A percentile compares a stretch with the other conserved stretches of the same genome.
Conservation (phyloP, 2,888 invertebrate genomes). For the Xestobium rufovillosum region DNA sequence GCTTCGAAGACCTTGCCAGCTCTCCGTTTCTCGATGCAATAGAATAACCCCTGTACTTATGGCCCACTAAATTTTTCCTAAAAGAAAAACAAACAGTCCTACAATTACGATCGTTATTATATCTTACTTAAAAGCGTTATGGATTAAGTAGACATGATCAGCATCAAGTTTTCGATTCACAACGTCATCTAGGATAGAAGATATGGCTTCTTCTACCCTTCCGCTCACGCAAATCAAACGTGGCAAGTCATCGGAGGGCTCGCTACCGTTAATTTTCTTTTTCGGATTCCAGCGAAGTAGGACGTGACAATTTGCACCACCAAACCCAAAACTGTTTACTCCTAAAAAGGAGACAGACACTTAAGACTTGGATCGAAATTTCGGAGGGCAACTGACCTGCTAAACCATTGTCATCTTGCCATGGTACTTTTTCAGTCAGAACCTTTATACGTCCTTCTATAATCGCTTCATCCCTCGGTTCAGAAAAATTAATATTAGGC, state of each 20-base stretch:
- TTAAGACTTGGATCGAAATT: constrained; percentile 15
- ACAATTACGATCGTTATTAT: no score
- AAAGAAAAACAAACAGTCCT: neutral
- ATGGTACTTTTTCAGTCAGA: constrained; percentile 62
- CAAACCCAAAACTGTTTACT: constrained; percentile 90
- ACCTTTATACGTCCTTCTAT: constrained; percentile 59
- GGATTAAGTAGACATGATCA: constrained; percentile 30
- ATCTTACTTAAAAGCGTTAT: constrained; percentile 32
- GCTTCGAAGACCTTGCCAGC: constrained; percentile 17
- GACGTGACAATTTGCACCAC: constrained; percentile 77
- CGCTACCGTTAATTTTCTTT: constrained; percentile 56
- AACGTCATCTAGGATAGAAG: constrained; percentile 56
- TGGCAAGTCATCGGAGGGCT: constrained; percentile 59
- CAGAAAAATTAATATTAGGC: constrained; percentile 72
- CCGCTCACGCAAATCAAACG: constrained; percentile 70
- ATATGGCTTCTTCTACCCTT: constrained; percentile 69
- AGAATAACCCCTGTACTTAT: constrained; percentile 70
- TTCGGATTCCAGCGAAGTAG: constrained; percentile 55
- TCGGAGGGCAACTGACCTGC: no score
- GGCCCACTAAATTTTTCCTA: constrained; percentile 47
- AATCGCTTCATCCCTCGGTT: constrained; percentile 47
- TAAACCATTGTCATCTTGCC: constrained; percentile 58
- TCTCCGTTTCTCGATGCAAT: constrained; percentile 45
- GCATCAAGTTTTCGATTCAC: constrained; percentile 42
- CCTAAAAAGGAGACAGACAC: constrained; percentile 50